Evolutionary conservation across 2,113 vertebrate species (phyloP), one percentile per base, ranked within the genome.

Genomic region (Brachirus orientalis): DNA sequence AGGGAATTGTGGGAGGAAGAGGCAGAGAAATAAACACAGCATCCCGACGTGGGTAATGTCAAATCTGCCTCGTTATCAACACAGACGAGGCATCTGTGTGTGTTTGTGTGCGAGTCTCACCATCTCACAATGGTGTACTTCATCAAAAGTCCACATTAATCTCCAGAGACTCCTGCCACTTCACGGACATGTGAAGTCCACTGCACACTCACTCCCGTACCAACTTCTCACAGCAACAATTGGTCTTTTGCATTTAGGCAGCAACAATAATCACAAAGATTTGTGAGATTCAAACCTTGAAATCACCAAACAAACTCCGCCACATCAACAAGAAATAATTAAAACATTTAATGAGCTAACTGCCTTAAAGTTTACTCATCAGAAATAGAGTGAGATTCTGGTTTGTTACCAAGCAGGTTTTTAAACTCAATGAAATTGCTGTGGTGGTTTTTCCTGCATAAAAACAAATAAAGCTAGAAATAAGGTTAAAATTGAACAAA

Each of bases 21-120:
- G 60, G 68, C 67, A 63, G 69, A 65, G 43, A 69, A 82, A 86
- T 69, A 84, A 86, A 86, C 84, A 88, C 3, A 36, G 33, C 66
- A 57, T 82, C 60, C 69, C 57, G 6, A 66, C 58, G 72, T 68
- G 64, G 47, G 45, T 56, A 44, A 70, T 62, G 80, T 88, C 86
- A 83, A 79, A 46, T 53, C 54, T 58, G 61, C 63, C 69, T 79
- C 69, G 67, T 80, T 80, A 84, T 77, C 76, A 77, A 63, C 64
- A 80, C n/a, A 54, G 75, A 61, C 16, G 47, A 69, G n/a, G 41
- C 38, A 40, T 62, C 11, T 56, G 12, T 50, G 1, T 43, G 17
- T 46, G 37, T 47, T n/a, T 36, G 13, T 53, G 16, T 40, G 38
- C 55, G 50, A 40, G 20, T 60, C 14, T 60, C 9, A n/a, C n/a